Percentiles rank a stretch among this genome's conserved stretches.
Conservation (phyloP, 2,888 invertebrate genomes). For the Ochropacha duplaris region DNA sequence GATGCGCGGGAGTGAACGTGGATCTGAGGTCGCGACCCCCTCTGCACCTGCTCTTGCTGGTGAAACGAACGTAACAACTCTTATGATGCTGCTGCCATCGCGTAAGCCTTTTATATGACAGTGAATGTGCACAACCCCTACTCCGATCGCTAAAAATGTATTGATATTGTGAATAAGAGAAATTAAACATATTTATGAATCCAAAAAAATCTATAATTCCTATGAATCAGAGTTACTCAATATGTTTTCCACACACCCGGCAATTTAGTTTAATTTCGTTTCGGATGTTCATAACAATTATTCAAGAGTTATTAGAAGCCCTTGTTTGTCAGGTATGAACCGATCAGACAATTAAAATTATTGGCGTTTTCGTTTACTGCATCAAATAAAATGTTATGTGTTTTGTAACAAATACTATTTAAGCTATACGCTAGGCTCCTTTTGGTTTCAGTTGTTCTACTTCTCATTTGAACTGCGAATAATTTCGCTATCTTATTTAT, state of each 20-base stretch:
- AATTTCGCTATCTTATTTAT: no score
- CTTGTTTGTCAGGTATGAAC: neutral
- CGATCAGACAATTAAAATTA: neutral
- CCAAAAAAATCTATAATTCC: neutral
- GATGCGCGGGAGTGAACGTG: constrained; percentile 48
- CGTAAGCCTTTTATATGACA: constrained; percentile 69
- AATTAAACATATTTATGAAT: constrained; percentile 26
- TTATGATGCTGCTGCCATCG: constrained; percentile 44
- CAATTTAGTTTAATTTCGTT: neutral
- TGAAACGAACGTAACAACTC: constrained; percentile 49
- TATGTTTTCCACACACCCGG: neutral
- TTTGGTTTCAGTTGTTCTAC: no score
- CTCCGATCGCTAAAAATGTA: constrained; percentile 44
- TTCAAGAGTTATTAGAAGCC: neutral
- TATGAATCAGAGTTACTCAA: neutral
- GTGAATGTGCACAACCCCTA: constrained; percentile 74
- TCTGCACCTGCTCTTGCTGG: constrained; percentile 41
- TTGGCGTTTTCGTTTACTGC: neutral
- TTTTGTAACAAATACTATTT: neutral
- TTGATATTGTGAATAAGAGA: constrained; percentile 40
- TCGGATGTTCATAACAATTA: neutral
- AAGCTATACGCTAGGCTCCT: no score
- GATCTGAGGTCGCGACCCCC: constrained; percentile 37
- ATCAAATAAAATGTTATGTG: neutral
- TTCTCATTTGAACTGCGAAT: no score